A percentile compares a stretch with the other conserved stretches of the same genome.
phyloP scores from a whole-genome alignment of 37 sponge, comb jelly and placozoan genomes.

The Ephydatia muelleri region DNA sequence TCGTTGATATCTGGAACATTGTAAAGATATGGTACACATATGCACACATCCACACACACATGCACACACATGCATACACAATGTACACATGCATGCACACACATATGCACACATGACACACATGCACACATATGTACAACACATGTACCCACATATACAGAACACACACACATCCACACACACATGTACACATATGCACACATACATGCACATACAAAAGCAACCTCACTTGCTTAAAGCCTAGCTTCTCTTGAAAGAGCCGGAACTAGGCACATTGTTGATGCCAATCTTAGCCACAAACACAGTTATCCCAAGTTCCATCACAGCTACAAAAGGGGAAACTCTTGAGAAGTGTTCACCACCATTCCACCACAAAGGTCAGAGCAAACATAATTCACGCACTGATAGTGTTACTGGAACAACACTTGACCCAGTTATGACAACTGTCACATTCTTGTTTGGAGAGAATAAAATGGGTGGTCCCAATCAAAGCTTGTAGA shows the following conservation, averaged over 20 bases:
- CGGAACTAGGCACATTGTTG: conserved; percentile 57
- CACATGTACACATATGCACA: neutral
- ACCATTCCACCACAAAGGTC: neutral
- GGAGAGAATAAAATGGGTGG: neutral
- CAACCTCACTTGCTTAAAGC: conserved; percentile 56
- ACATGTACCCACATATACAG: no score
- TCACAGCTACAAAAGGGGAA: conserved; percentile 36
- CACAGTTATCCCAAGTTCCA: conserved; percentile 36
- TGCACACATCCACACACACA: no score
- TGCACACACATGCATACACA: no score
- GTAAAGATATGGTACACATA: neutral
- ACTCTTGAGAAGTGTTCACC: neutral
- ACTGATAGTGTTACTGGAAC: neutral
- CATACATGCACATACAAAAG: neutral
- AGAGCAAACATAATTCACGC: neutral
- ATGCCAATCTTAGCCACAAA: conserved; percentile 70
- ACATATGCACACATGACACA: no score
- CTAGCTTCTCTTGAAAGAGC: conserved; percentile 62
- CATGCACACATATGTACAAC: no score
- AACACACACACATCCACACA: no score
- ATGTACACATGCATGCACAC: no score
- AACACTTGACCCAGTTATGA: neutral
- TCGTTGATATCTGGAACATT: conserved; percentile 58
- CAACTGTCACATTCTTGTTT: neutral
- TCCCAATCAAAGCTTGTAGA: neutral